phyloP scores from a whole-genome alignment of 2,113 vertebrate species.

The Capricornis sumatraensis region DNA sequence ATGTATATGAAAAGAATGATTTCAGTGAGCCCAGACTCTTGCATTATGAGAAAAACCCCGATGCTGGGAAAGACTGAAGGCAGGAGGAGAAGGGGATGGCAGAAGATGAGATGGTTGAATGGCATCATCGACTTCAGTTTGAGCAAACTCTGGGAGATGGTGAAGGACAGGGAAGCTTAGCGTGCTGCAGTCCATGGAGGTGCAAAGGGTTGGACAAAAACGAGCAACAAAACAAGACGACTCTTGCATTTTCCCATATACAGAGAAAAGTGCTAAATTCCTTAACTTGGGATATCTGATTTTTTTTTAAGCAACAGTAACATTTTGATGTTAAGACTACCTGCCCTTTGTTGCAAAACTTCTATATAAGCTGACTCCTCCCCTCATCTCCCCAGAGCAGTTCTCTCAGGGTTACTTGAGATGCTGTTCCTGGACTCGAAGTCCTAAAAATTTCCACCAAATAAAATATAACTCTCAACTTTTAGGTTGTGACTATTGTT shows the following conservation, averaged over 20 bases:
- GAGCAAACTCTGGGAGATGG: not conserved
- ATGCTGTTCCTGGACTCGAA: not conserved
- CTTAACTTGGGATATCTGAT: not conserved
- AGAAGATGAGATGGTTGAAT: not conserved
- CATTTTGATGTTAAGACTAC: not conserved
- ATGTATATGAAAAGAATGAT: not conserved
- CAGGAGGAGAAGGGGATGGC: not conserved
- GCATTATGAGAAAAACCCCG: not conserved
- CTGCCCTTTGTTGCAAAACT: not conserved
- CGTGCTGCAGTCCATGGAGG: accelerated
- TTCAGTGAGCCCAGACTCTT: not conserved
- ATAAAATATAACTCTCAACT: not conserved
- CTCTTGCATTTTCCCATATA: not conserved
- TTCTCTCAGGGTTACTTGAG: not conserved
- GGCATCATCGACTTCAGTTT: not conserved
- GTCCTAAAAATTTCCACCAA: not conserved
- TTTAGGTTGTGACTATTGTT: not conserved
- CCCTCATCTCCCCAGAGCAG: not conserved
- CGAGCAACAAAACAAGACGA: not conserved
- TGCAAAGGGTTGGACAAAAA: not conserved
- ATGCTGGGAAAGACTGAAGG: not conserved
- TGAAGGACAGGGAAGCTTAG: not conserved
- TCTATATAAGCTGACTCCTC: not conserved
- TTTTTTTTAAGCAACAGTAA: not conserved
- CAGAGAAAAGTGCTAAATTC: not conserved